Conservation (phyloP, 1,140 invertebrate genomes). For the Rhagoletis zephyria region DNA sequence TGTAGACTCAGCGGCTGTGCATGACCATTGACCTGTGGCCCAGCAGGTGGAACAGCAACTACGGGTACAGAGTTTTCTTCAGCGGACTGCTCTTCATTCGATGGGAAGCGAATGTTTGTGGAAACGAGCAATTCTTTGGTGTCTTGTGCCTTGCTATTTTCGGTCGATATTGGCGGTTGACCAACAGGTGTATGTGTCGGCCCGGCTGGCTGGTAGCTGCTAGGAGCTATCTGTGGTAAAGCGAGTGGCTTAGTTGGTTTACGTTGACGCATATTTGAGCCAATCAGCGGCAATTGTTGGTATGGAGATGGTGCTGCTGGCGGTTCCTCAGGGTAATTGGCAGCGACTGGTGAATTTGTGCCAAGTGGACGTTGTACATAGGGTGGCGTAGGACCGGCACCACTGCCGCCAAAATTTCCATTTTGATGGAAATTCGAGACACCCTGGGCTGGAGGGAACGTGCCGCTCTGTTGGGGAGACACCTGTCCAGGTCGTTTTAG, state of each 20-base stretch:
- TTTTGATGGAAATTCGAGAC: slow-evolving; percentile 64
- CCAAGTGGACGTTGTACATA: slow-evolving; percentile 51
- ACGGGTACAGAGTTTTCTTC: slow-evolving; percentile 59
- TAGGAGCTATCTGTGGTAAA: neutral
- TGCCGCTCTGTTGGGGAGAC: slow-evolving; percentile 59
- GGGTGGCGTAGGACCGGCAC: slow-evolving; percentile 12
- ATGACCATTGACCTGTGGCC: slow-evolving; percentile 67
- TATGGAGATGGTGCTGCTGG: slow-evolving; percentile 67
- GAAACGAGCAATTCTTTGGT: slow-evolving; percentile 68
- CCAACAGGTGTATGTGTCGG: slow-evolving; percentile 17
- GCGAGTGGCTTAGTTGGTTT: neutral
- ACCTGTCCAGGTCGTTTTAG: slow-evolving; percentile 61
- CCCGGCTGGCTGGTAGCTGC: neutral
- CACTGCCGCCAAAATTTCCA: slow-evolving; percentile 55
- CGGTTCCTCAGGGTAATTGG: slow-evolving; percentile 61
- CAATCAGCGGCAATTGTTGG: slow-evolving; percentile 67
- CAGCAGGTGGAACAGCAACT: slow-evolving; percentile 58
- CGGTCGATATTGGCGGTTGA: slow-evolving; percentile 15
- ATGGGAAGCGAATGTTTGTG: slow-evolving; percentile 71
- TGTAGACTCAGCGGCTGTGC: slow-evolving; percentile 69
- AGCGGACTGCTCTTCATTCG: slow-evolving; percentile 63
- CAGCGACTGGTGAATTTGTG: neutral
- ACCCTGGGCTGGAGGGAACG: slow-evolving; percentile 58
- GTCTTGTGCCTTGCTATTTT: slow-evolving; percentile 55
- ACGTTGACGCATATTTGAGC: slow-evolving; percentile 59